Evolutionary conservation across 2,113 vertebrate species (phyloP), one percentile per base, ranked within the genome.

Genomic region (Heteronetta atricapilla): DNA sequence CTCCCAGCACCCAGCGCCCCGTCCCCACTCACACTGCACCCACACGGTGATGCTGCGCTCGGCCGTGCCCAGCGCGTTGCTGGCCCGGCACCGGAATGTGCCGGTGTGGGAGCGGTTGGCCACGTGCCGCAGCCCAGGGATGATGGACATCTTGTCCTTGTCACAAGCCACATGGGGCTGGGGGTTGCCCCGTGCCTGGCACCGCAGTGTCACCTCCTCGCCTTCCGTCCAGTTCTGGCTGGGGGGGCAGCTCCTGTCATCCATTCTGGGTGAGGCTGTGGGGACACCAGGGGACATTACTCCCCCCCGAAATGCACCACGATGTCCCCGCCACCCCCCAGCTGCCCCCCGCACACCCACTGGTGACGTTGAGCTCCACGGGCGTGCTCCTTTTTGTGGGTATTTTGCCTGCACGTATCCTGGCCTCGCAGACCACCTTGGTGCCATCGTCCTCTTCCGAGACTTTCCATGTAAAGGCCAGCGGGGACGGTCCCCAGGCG

Each of bases 191-290:
- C n/a, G 36, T 0, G 46, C 46, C 69, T 31, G 34, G 38, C 97
- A 97, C 16, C 23, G 64, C 70, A 97, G 91, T 3, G 75, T 68
- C 15, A 75, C 93, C 10, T 97, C 94, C 25, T 80, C 84, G 28
- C 96, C 97, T 75, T 96, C 97, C 15, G 93, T 86, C 97, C 97
- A 97, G 7, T 90, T 97, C 59, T 94, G 55, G n/a, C n/a, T n/a
- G n/a, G n/a, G n/a, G n/a, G n/a, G n/a, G 81, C 97, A 97, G 69
- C 92, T 79, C 55, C 70, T 8, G 0, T 60, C 78, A 19, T 97
- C 97, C 94, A 97, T 76, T 1, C 64, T 42, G 13, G 97, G 97
- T 3, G 22, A 19, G 7, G 95, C 97, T 98, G 70, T 1, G 6
- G 68, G 53, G 33, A 13, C 5, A 36, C 38, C 8, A 6, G 2